Evolutionary conservation across 1,140 invertebrate genomes (phyloP), one percentile per base, ranked within the genome.

Genomic region (Plutomurus gul): DNA sequence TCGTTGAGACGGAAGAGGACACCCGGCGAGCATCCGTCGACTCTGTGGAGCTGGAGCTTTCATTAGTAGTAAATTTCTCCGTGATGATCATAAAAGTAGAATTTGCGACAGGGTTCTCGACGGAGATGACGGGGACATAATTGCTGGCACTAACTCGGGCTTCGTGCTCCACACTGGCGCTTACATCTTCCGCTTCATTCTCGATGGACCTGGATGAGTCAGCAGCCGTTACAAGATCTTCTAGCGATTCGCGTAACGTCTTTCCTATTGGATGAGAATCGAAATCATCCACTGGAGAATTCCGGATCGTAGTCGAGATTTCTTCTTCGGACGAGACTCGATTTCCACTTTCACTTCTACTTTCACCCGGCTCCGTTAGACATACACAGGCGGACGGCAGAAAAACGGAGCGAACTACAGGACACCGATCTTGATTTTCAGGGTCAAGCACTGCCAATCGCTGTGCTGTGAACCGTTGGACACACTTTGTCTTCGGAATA

Each of bases 381-480:
- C 82, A 83, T 3, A 83, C 79, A 71, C 82, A 83, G 0, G 82
- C 80, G 25, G 78, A 81, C 4, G 82, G 82, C 11, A 83, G 77
- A 47, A 83, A 83, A 0, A 83, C 82, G 13, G 78, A 80, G 11
- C 81, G 72, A 16, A 83, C 47, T 13, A 83, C 81, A 13, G 82
- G 82, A 71, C 82, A 83, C 4, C 78, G 65, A 8, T 82, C 80
- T 25, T 73, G 47, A 71, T 83, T 76, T 47, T 83, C 76, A 16
- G 82, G 82, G 51, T 83, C 82, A 4, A 83, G 60, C 11, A 82
- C 80, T 1, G 77, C 82, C 1, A 83, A 65, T 60, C 82, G 7
- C 47, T 83, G 82, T 1, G 82, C 82, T 1, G 82, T 82, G 56
- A 83, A 83, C 27, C 82, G 36, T 46, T 83, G 82, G 18, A 83